phyloP scores from a whole-genome alignment of 2,888 invertebrate genomes.

The Acanthococcus lagerstroemiae region DNA sequence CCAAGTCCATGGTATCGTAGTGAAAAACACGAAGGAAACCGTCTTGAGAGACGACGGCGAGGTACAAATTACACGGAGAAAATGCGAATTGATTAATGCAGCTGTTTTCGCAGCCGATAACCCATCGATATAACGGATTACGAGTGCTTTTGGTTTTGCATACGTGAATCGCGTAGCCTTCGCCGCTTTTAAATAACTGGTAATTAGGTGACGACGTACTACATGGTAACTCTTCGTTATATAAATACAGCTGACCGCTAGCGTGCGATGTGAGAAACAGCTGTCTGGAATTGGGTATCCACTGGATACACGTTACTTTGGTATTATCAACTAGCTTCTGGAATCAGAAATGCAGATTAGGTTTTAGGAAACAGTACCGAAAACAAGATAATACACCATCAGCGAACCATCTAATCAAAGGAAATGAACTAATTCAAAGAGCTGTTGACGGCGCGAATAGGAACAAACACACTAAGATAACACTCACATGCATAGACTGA shows the following conservation, averaged over 20 bases:
- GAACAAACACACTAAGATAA: no score
- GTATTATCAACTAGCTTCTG: slow-evolving; percentile 88
- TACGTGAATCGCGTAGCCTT: slow-evolving; percentile 86
- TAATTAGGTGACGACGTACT: slow-evolving; percentile 85
- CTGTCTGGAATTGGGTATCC: slow-evolving; percentile 92
- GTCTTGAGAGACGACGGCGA: slow-evolving; percentile 90
- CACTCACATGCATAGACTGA: no score
- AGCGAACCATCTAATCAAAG: not conserved
- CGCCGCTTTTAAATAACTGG: slow-evolving; percentile 89
- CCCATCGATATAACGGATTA: slow-evolving; percentile 90
- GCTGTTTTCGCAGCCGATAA: slow-evolving; percentile 67
- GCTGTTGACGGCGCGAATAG: no score
- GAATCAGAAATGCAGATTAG: slow-evolving; percentile 40
- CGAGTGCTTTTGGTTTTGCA: slow-evolving; percentile 93
- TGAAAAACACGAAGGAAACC: slow-evolving; percentile 93
- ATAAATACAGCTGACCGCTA: slow-evolving; percentile 93
- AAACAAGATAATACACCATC: not conserved
- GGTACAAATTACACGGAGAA: slow-evolving; percentile 83
- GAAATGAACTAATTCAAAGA: not conserved
- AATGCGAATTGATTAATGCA: slow-evolving; percentile 95
- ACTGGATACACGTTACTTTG: slow-evolving; percentile 90
- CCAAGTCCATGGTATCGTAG: slow-evolving; percentile 92
- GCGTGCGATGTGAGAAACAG: slow-evolving; percentile 90
- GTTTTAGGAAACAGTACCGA: not conserved
- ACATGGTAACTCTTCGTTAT: slow-evolving; percentile 89